Conservation (phyloP, 2,797 vertebrate species). For the Sebastes vulpes region DNA sequence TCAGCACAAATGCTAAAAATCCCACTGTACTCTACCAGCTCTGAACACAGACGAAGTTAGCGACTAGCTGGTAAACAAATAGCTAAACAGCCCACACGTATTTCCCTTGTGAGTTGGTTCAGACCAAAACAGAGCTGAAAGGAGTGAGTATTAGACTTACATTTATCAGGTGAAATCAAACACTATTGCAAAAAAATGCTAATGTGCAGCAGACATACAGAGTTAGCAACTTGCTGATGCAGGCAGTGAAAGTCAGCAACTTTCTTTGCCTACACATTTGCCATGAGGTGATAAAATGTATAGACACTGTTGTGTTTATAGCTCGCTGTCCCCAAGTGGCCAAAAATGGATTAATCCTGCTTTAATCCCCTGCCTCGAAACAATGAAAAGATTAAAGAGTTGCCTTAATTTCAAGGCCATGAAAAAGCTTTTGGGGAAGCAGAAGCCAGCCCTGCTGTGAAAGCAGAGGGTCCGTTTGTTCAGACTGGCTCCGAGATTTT, state of each 20-base stretch:
- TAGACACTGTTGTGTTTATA: not conserved
- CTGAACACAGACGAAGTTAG: not conserved
- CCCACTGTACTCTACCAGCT: no score
- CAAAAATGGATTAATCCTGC: not conserved
- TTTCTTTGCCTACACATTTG: not conserved
- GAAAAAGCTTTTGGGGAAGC: not conserved
- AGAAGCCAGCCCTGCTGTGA: not conserved
- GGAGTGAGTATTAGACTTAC: not conserved
- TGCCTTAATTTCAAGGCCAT: not conserved
- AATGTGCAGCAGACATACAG: not conserved
- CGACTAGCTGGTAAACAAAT: not conserved
- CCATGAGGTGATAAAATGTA: not conserved
- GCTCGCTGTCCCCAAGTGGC: not conserved
- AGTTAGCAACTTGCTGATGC: not conserved
- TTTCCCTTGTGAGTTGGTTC: not conserved
- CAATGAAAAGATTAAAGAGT: slow-evolving; percentile 4
- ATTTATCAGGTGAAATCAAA: not conserved
- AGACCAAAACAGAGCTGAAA: not conserved
- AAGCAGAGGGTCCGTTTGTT: not conserved
- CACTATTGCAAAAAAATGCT: not conserved
- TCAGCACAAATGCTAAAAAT: no score
- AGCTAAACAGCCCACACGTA: not conserved
- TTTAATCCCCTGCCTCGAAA: not conserved
- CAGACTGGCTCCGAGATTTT: not conserved
- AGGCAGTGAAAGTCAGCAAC: not conserved